Base-by-base conservation (phyloP, 2,888 invertebrate genomes). In the Hanleya hanleyi region DNA sequence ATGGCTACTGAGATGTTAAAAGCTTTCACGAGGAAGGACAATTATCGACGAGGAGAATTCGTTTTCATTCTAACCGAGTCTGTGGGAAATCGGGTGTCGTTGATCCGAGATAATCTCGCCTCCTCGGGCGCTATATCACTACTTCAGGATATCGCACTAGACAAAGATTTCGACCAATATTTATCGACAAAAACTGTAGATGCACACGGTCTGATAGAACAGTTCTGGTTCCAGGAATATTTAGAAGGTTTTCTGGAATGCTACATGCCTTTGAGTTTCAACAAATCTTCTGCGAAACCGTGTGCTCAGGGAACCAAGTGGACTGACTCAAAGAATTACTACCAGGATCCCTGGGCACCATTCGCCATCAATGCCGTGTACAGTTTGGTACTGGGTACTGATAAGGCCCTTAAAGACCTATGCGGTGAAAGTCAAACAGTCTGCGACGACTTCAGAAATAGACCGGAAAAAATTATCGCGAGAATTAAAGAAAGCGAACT, bases 51-150 rank as follows among this genome's bases (percentile, higher is more conserved):
- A 15, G 57, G 57, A 1, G 57, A 64, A 18, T 64, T 64, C 9
- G 36, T 29, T 4, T 64, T 64, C 18, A 64, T 64, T 37, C n/a
- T 35, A 22, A 64, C 64, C 15, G 64, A 64, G 64, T 64, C 64
- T 3, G n/a, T n/a, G 33, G 64, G 64, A 18, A 37, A 64, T 35
- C 64, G 64, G 1, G 35, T 4, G 35, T 36, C 4, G 32, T 35
- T 64, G 1, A 37, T 64, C 18, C 15, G 12, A 2, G 36, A 26
- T 29, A 35, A 15, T 64, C 37, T 22, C 3, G 35, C n/a, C 9
- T 15, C 37, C 4, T 15, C 18, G 38, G 64, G 64, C 35, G 18
- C 64, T 36, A 36, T 64, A 4, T 37, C 64, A 6, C 9, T 64
- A 18, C 64, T 64, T 37, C 64, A 64, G 18, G 64, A 57, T 15